These are phyloP conservation scores for Aphaenogaster rudis DNA, from an alignment of 1,140 invertebrate species.

Conservation along the genomic window DNA sequence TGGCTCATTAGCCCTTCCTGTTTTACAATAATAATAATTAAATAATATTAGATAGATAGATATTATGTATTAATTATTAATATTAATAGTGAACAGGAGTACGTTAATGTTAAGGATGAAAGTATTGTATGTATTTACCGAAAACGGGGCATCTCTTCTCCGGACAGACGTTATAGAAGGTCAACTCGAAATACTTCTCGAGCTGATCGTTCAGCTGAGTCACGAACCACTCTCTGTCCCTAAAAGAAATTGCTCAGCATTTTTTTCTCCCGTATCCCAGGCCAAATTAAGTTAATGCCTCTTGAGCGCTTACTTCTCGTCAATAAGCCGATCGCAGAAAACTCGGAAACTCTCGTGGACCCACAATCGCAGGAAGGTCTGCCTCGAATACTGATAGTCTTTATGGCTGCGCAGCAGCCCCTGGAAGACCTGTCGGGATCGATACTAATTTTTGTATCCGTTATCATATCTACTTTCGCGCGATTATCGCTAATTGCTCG, in stretches of 20 bases:
- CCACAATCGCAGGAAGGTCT: conserved; percentile 92
- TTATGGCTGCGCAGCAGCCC: conserved; percentile 92
- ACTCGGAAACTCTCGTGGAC: conserved; percentile 94
- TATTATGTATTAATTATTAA: neutral
- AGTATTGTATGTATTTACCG: conserved; percentile 86
- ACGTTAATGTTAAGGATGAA: neutral
- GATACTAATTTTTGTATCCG: conserved; percentile 53
- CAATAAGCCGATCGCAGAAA: conserved; percentile 93
- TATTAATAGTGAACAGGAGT: neutral
- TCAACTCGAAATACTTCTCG: conserved; percentile 92
- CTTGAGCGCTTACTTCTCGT: conserved; percentile 88
- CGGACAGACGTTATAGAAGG: conserved; percentile 93
- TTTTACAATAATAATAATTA: neutral
- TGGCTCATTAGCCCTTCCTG: no score
- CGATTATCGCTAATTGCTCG: neutral
- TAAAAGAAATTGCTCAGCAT: conserved; percentile 78
- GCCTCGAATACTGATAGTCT: conserved; percentile 91
- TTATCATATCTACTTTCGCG: neutral
- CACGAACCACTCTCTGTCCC: conserved; percentile 92
- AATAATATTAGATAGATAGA: neutral
- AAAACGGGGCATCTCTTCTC: conserved; percentile 92
- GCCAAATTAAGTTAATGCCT: conserved; percentile 58
- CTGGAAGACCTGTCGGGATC: conserved; percentile 88
- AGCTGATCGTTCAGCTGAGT: conserved; percentile 91
- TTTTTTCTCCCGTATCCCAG: conserved; percentile 10